A percentile compares a stretch with the other conserved stretches of the same genome.
Conservation (phyloP, 2,888 invertebrate genomes). For the Dusona sp. region DNA sequence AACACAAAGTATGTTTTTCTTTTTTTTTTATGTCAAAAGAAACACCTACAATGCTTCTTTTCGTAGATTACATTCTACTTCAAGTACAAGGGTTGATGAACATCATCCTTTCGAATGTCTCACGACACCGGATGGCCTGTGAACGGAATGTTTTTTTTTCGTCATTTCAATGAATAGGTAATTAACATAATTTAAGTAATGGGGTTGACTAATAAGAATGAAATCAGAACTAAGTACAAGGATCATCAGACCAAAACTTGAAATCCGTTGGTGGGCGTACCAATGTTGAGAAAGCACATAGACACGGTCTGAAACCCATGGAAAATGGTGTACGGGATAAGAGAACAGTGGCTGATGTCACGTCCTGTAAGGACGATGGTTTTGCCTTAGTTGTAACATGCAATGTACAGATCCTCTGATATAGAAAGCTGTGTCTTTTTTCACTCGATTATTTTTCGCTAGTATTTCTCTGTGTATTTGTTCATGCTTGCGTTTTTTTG, state of each 20-base stretch:
- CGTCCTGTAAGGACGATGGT: conserved; percentile 82
- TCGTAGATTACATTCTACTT: not conserved
- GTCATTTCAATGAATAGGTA: not conserved
- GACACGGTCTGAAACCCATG: conserved; percentile 71
- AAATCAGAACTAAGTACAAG: conserved; percentile 79
- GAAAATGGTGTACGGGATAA: conserved; percentile 80
- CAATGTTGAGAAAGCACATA: conserved; percentile 37
- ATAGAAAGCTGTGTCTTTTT: conserved; percentile 20
- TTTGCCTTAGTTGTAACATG: conserved; percentile 73
- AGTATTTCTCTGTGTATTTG: conserved; percentile 33
- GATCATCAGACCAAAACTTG: conserved; percentile 79
- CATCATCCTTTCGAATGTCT: conserved; percentile 3
- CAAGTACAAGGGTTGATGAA: not conserved
- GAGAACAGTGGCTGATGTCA: conserved; percentile 82
- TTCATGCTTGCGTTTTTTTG: not conserved
- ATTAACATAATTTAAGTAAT: conserved; percentile 21
- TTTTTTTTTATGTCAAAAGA: conserved; percentile 38
- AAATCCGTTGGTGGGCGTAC: conserved; percentile 71
- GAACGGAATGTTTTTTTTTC: not conserved
- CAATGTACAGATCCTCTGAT: conserved; percentile 67
- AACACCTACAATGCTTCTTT: conserved; percentile 24
- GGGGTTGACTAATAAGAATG: conserved; percentile 76
- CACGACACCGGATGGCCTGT: not conserved
- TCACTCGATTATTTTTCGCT: conserved; percentile 49
- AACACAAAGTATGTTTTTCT: conserved; percentile 31